Conservation (phyloP, 2,797 vertebrate species). For the Acipenser oxyrinchus region DNA sequence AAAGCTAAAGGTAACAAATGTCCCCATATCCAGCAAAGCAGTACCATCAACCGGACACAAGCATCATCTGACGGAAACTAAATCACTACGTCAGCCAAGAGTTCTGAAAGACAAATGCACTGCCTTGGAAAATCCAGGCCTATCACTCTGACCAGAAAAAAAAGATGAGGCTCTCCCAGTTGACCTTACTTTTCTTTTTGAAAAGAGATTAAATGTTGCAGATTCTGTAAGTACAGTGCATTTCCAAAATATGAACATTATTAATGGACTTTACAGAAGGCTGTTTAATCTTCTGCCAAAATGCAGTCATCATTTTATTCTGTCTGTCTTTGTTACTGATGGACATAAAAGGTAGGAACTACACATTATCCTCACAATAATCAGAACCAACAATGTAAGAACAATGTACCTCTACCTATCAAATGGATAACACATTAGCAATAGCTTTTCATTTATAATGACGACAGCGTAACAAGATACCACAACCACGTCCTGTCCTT, state of each 20-base stretch:
- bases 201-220: constrained; percentile 84
- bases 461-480: constrained; percentile 47
- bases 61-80: constrained; percentile 87
- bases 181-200: constrained; percentile 67
- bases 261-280: constrained; percentile 74
- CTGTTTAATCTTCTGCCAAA: constrained; percentile 84
- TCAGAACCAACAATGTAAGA: constrained; percentile 48
- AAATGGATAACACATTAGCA: constrained; percentile 39
- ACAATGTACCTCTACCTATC: constrained; percentile 48
- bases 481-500: constrained; percentile 40
- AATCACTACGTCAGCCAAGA: constrained; percentile 84
- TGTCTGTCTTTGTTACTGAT: constrained; percentile 71
- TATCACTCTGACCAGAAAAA: constrained; percentile 73
- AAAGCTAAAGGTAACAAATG: constrained; percentile 98
- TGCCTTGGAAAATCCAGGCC: constrained; percentile 80
- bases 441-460: constrained; percentile 47
- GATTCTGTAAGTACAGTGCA: constrained; percentile 79
- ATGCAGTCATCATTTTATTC: constrained; percentile 75
- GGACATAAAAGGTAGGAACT: constrained; percentile 66
- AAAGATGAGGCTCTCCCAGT: constrained; percentile 70
- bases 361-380: constrained; percentile 53
- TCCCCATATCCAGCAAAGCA: constrained; percentile 85
- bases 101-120: constrained; percentile 95
- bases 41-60: constrained; percentile 91
- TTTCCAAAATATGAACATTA: constrained; percentile 93